Evolutionary conservation across 2,113 vertebrate species (phyloP), one percentile per base, ranked within the genome.

Genomic region (Narcine bancroftii): DNA sequence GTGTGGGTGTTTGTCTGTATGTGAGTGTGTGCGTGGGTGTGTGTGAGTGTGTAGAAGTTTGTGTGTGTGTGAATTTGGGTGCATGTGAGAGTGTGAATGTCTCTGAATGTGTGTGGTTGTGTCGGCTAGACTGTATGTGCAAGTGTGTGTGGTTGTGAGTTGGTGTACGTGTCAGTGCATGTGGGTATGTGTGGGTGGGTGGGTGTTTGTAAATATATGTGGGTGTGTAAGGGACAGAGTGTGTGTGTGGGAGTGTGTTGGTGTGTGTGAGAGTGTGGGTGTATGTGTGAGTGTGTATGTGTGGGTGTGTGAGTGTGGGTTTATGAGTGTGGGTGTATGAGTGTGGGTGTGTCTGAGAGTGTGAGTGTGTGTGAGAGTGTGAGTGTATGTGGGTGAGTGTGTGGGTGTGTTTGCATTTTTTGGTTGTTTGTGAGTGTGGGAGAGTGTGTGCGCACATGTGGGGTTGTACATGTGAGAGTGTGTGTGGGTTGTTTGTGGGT

Each of bases 371-470:
- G 81, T 85, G 81, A 19, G 81, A 19, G 81, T 85, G 42, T 7
- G 81, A 19, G 81, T 7, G 81, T 85, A n/a, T 85, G 81, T 7
- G 81, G 11, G 81, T 85, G 81, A 3, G 24, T 47, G 42, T 24
- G 81, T 85, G 81, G 11, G 81, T 85, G 81, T 24, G 81, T 7
- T n/a, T n/a, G n/a, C n/a, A n/a, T n/a, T n/a, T n/a, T n/a, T n/a
- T n/a, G n/a, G n/a, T n/a, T n/a, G n/a, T n/a, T n/a, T n/a, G n/a
- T n/a, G n/a, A n/a, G n/a, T n/a, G n/a, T n/a, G n/a, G n/a, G n/a
- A n/a, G n/a, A n/a, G n/a, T n/a, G n/a, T n/a, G n/a, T n/a, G n/a
- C n/a, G n/a, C n/a, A n/a, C n/a, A n/a, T n/a, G 81, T 24, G 42
- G 4, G 24, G 11, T 10, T 85, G 24, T 85, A n/a, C 39, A 3